Conservation (phyloP, 2,797 vertebrate genomes). For the Mionectes olivaceus region DNA sequence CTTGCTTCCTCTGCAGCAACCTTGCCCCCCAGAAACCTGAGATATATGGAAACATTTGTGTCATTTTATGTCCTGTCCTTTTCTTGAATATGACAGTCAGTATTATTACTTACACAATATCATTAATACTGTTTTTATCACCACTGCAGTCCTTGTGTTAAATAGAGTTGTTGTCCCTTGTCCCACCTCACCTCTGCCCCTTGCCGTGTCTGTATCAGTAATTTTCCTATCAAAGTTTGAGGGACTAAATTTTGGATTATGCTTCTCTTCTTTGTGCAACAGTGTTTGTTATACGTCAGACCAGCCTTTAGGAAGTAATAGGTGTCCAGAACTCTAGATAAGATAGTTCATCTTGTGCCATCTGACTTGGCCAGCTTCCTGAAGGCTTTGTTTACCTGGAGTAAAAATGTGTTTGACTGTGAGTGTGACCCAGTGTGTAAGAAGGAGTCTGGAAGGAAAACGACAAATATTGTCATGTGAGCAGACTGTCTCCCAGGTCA, state of each 20-base stretch:
- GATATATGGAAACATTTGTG: background rate
- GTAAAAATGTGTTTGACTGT: background rate
- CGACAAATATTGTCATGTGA: background rate
- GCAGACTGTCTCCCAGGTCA: background rate
- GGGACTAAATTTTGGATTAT: background rate
- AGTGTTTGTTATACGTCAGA: background rate
- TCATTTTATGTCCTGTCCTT: background rate
- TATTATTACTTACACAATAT: background rate
- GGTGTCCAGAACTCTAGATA: background rate
- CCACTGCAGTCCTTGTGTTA: background rate
- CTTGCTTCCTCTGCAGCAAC: background rate
- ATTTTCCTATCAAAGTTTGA: background rate
- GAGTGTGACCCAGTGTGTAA: background rate
- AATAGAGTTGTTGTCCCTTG: fast-evolving
- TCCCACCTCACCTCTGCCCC: background rate
- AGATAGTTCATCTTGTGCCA: background rate
- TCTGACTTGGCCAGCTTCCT: background rate
- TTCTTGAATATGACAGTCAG: background rate
- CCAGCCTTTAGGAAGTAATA: background rate
- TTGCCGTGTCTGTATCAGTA: background rate
- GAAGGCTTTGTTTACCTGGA: background rate
- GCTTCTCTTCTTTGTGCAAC: background rate
- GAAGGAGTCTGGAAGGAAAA: background rate
- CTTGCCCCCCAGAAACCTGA: background rate
- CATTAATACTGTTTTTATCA: background rate